Evolutionary conservation across 2,888 invertebrate genomes (phyloP), one percentile per base, ranked within the genome.

Genomic region (Epirrita christyi): DNA sequence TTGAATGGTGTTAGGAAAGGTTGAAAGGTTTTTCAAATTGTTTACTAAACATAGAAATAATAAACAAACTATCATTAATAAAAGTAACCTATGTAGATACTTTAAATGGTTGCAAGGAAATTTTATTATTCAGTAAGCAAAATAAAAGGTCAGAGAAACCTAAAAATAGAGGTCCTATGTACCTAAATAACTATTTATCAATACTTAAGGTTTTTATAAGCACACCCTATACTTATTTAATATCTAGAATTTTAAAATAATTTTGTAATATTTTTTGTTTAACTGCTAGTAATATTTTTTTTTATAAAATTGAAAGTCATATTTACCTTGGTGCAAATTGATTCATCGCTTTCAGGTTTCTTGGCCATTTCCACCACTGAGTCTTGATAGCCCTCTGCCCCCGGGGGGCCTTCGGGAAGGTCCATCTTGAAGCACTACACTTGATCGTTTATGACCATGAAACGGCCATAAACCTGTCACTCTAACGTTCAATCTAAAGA

Each of bases 401-500:
- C 92, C 0, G 92, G 92, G 37, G 92, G 92, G 70, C 92, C 88
- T 73, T 92, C 92, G 0, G 91, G 90, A 28, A 92, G 83, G 9
- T 92, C 92, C 92, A 92, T 92, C 76, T 84, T 85, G 75, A 83
- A 55, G 63, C 89, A 89, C 90, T 86, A 88, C 89, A 91, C 89
- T 88, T 77, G 75, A 71, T 75, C 79, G 86, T 88, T 85, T 88
- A 88, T 88, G 88, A 81, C 81, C 85, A 78, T 61, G 70, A 76
- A 74, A 73, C 70, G 77, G 76, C 76, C 85, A 86, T 84, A 84
- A 82, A 84, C 84, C 75, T 57, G 65, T 77, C 67, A 75, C 75
- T 79, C 77, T 68, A 75, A 74, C 68, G 71, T 76, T 69, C 36
- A 41, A 45, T 47, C 10, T 45, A 45, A 14, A 27, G 49, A 69